Base-by-base conservation (phyloP, 2,888 invertebrate species). In the Epirrhoe tristata region DNA sequence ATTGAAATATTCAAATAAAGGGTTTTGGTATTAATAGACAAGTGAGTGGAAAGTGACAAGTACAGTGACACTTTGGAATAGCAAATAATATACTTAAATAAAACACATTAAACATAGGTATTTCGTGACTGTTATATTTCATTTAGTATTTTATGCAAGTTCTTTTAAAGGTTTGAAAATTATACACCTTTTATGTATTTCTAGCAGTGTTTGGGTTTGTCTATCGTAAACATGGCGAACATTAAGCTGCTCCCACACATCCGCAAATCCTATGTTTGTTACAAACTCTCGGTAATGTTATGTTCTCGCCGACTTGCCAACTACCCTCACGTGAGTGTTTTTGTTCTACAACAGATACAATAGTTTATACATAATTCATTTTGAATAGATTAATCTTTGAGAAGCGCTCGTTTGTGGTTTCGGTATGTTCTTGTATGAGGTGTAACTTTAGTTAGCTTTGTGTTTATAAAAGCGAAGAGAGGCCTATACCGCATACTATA, bases 321-420 rank as follows among this genome's bases (percentile, higher is more conserved):
- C 74, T 66, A 52, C 53, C 58, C 58, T 52, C 72, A 71, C 73
- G 66, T 71, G 66, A 64, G 63, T 77, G 81, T 81, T 84, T 82
- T 84, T 82, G 78, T 76, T 77, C 69, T 53, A 66, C 66, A 71
- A 73, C 71, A 66, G 72, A 73, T 70, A 79, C 77, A 81, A 75
- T 79, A 77, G 80, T 80, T 79, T 73, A 78, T 81, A 78, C 76
- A 79, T 82, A 77, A 82, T 83, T 81, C 78, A 82, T 81, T 76
- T 77, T 63, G 67, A 73, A 80, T 77, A 77, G 72, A 81, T 81
- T 82, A 82, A 80, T 80, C 75, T 77, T 67, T 67, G 48, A 69
- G 72, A 66, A 58, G 53, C 67, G 69, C 71, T 64, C 50, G 62
- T 67, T 68, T 75, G 74, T 64, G 67, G 70, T 67, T 69, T 71